Evolutionary conservation across 2,888 invertebrate genomes (phyloP).

Genomic region (Zele albiditarsus): DNA sequence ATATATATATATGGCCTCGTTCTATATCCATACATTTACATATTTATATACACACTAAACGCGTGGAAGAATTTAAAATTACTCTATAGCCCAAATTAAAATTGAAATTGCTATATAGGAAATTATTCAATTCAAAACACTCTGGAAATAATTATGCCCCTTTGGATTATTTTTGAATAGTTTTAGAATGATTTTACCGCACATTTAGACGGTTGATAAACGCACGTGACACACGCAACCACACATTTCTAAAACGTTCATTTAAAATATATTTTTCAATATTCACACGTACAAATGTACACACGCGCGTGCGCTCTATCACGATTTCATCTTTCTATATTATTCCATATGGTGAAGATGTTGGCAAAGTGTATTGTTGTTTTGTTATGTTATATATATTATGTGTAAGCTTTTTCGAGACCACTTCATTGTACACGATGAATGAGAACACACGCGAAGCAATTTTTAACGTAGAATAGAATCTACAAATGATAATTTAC

Average conservation of each 20-base stretch:
- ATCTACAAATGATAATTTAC: background rate
- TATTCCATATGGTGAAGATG: no score
- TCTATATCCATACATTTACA: no score
- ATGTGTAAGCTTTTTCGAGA: no score
- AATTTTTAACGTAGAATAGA: background rate
- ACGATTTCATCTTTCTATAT: no score
- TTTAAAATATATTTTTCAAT: background rate
- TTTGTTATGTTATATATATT: no score
- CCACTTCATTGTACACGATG: background rate
- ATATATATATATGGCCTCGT: no score
- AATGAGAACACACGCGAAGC: background rate
- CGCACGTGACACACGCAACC: background rate
- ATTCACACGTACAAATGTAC: background rate
- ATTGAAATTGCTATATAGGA: background rate
- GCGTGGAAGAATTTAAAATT: no score
- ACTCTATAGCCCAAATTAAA: background rate
- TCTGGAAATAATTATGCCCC: background rate
- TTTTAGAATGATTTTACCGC: background rate
- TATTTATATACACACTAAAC: no score
- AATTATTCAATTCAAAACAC: background rate
- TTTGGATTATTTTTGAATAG: background rate
- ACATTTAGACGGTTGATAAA: background rate
- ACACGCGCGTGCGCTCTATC: no score
- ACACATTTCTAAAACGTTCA: background rate
- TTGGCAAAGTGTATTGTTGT: no score